These are phyloP conservation scores for Dinoponera quadriceps DNA, from an alignment of 1,140 invertebrate genomes.

Conservation along the genomic window DNA sequence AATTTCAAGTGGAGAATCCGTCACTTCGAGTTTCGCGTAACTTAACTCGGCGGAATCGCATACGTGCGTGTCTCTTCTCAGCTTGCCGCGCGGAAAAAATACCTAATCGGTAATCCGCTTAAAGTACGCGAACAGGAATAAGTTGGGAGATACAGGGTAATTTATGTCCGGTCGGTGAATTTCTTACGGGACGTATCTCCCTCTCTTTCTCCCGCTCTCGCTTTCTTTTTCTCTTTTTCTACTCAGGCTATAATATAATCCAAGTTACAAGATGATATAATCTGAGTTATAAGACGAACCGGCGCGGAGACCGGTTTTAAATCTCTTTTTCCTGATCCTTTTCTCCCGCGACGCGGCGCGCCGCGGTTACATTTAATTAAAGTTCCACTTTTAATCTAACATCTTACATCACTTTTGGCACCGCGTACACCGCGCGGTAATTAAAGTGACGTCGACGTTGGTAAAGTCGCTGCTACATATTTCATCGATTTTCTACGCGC, in stretches of 20 bases:
- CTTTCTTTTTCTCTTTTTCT: no score
- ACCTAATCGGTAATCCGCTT: background rate
- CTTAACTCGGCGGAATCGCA: no score
- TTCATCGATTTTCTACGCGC: constrained; percentile 35
- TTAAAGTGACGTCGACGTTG: constrained; percentile 42
- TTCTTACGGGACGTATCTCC: background rate
- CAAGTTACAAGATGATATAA: constrained; percentile 24
- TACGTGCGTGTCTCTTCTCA: no score
- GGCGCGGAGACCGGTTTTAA: background rate
- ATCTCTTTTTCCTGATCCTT: constrained; percentile 33
- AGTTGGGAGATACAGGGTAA: background rate
- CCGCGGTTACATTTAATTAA: constrained; percentile 53
- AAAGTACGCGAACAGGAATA: background rate
- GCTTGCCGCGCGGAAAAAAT: background rate
- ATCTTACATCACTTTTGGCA: constrained; percentile 49
- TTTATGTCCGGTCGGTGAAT: constrained; percentile 13
- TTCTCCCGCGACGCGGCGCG: background rate
- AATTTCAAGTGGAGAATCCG: no score
- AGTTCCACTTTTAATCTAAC: constrained; percentile 56
- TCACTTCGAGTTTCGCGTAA: no score
- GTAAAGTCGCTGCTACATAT: constrained; percentile 47
- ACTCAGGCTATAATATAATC: constrained; percentile 4
- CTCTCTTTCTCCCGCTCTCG: no score
- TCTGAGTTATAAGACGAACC: background rate
- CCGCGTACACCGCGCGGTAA: constrained; percentile 10